Conservation (phyloP, 92 coral and sea anemone genomes). For the Siderastrea radians region DNA sequence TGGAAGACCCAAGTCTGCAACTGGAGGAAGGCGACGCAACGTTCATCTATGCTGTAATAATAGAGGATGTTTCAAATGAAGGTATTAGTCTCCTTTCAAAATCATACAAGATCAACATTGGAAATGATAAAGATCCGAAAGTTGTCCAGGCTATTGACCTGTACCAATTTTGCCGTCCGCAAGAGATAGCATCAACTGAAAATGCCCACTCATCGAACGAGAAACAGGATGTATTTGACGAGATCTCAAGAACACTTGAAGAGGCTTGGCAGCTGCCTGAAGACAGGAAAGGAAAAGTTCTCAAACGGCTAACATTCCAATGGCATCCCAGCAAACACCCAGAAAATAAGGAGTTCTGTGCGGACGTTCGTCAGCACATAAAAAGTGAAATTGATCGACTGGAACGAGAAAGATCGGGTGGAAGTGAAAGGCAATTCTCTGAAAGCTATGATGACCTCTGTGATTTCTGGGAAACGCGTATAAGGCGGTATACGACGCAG, state of each 20-base stretch:
- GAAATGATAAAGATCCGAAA: constrained; percentile 41
- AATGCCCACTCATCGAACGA: not conserved
- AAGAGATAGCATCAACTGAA: not conserved
- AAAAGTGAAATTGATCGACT: constrained; percentile 42
- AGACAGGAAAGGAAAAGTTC: constrained; percentile 52
- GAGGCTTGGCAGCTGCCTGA: constrained; percentile 72
- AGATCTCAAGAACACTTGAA: constrained; percentile 43
- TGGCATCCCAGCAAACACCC: constrained; percentile 81
- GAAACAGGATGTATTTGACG: constrained; percentile 25
- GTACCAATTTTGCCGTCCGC: constrained; percentile 48
- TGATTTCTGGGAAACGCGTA: constrained; percentile 31
- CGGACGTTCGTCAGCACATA: constrained; percentile 59
- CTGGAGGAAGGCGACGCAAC: constrained; percentile 62
- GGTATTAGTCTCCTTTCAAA: constrained; percentile 2
- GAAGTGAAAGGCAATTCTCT: not conserved
- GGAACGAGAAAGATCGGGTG: constrained; percentile 28
- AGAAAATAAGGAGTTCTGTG: constrained; percentile 75
- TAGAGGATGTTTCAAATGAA: constrained; percentile 46
- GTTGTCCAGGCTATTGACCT: constrained; percentile 59
- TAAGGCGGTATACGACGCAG: constrained; percentile 14
- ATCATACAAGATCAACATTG: constrained; percentile 67
- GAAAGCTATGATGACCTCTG: constrained; percentile 4
- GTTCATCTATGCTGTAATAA: constrained; percentile 73
- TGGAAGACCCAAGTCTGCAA: constrained; percentile 76
- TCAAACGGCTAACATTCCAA: constrained; percentile 59